Conservation (phyloP, 2,888 invertebrate species). For the Cerastoderma edule region DNA sequence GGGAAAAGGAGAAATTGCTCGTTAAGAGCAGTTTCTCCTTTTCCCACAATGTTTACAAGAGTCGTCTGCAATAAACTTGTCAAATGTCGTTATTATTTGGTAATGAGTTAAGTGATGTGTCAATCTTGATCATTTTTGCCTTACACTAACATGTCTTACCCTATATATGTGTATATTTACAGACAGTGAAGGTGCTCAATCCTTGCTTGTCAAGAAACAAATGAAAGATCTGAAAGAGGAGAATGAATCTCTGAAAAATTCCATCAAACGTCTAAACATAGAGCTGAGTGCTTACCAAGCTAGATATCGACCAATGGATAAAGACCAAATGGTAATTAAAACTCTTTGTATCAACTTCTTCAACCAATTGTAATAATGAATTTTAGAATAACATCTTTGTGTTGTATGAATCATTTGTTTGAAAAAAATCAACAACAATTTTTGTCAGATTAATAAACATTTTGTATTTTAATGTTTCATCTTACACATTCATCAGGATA, state of each 20-base stretch:
- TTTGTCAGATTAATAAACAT: no score
- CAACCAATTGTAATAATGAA: no score
- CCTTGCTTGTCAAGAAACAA: slow-evolving; percentile 70
- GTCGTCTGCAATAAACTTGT: neutral
- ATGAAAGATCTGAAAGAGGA: slow-evolving; percentile 79
- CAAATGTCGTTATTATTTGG: neutral
- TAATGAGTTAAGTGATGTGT: neutral
- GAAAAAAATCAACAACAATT: no score
- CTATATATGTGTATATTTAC: no score
- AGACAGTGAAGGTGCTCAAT: slow-evolving; percentile 71
- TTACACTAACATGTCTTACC: no score
- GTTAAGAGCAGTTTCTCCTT: slow-evolving; percentile 8
- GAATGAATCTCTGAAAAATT: slow-evolving; percentile 76
- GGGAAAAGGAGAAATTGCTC: slow-evolving; percentile 15
- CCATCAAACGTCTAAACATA: slow-evolving; percentile 78
- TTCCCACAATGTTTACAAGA: no score
- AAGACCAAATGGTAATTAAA: slow-evolving; percentile 58
- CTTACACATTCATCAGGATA: no score
- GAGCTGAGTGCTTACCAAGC: slow-evolving; percentile 82
- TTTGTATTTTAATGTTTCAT: no score
- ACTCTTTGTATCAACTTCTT: no score
- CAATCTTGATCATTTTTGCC: no score
- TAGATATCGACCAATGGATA: slow-evolving; percentile 73
- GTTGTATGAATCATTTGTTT: no score
- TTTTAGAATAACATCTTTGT: no score